These are phyloP conservation scores for Himalopsyche kuldschensis DNA, from an alignment of 2,888 invertebrate genomes.

Conservation along the genomic window DNA sequence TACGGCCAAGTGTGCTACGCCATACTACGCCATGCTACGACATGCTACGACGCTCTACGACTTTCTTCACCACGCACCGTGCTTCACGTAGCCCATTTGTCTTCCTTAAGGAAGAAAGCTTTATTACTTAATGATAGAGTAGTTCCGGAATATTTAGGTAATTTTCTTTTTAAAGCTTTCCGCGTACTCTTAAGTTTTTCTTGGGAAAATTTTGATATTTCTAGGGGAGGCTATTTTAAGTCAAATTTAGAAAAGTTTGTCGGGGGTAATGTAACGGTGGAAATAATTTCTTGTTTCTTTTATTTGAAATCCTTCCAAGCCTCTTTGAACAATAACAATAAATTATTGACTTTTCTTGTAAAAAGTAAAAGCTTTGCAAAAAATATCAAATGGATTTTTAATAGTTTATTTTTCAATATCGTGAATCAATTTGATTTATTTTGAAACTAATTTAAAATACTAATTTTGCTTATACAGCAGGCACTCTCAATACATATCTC, in stretches of 20 bases:
- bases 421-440: no score
- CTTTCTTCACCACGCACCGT: background rate
- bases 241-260: background rate
- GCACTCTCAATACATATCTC: no score
- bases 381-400: no score
- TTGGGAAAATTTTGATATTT: background rate
- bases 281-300: background rate
- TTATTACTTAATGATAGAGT: slow-evolving; percentile 23
- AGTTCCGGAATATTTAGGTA: background rate
- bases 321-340: background rate
- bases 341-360: background rate
- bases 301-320: background rate
- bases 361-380: no score
- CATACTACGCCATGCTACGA: background rate
- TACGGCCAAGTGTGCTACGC: background rate
- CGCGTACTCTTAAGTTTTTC: background rate
- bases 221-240: background rate
- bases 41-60: background rate
- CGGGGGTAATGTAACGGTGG: background rate
- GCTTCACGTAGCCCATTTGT: slow-evolving; percentile 9
- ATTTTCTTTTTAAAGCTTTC: background rate
- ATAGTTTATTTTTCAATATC: no score
- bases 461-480: no score
- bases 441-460: no score
- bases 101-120: slow-evolving; percentile 13